Evolutionary conservation across 2,113 vertebrate genomes (phyloP).

Genomic region (Corvus moneduloides): DNA sequence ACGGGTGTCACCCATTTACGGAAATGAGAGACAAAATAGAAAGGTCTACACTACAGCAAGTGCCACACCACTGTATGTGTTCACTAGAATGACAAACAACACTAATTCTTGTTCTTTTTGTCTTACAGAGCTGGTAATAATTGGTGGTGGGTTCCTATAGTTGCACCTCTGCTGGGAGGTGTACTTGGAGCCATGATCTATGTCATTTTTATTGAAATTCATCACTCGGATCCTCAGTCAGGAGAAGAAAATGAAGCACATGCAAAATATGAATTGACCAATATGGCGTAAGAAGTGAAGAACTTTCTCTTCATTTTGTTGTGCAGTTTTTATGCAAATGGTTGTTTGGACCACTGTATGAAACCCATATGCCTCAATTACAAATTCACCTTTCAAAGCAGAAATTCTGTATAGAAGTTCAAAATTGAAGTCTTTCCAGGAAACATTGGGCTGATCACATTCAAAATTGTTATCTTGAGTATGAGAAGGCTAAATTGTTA

Average conservation of each 20-base stretch:
- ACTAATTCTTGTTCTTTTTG: neutral
- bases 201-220: slow-evolving; percentile 86
- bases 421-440: neutral
- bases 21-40: neutral
- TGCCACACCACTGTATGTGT: rapidly evolving
- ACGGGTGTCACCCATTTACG: neutral
- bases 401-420: neutral
- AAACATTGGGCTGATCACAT: neutral
- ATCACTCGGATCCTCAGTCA: slow-evolving; percentile 74
- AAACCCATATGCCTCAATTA: neutral
- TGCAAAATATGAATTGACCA: slow-evolving; percentile 86
- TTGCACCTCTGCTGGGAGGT: slow-evolving; percentile 87
- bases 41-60: neutral
- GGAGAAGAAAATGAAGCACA: slow-evolving; percentile 67
- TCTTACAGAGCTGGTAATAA: slow-evolving; percentile 82
- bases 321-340: neutral
- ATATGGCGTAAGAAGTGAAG: slow-evolving; percentile 2
- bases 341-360: neutral
- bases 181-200: slow-evolving; percentile 84
- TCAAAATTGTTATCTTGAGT: neutral
- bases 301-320: neutral
- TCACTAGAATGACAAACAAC: neutral
- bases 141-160: slow-evolving; percentile 96
- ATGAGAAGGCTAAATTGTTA: neutral
- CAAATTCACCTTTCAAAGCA: neutral